Conservation (phyloP, 1,140 invertebrate genomes). For the Euglossa dilemma region DNA sequence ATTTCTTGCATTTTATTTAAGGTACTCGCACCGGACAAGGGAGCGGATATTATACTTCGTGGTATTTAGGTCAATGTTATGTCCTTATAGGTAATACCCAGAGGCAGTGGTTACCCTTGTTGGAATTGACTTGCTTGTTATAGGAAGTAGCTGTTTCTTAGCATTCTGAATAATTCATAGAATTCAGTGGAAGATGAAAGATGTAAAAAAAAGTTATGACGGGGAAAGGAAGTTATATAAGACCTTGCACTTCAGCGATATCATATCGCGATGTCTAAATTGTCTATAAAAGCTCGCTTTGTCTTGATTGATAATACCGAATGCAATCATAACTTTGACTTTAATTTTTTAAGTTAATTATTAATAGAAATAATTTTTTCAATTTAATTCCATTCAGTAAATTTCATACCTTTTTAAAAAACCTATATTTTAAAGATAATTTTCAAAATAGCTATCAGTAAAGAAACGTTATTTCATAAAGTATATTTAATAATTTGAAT, state of each 20-base stretch:
- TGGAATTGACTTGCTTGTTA: conserved; percentile 17
- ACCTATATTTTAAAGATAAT: neutral
- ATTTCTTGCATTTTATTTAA: neutral
- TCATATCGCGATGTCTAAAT: neutral
- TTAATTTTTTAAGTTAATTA: neutral
- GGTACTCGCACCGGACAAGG: conserved; percentile 39
- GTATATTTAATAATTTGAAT: neutral
- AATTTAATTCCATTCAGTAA: neutral
- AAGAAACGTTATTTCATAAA: neutral
- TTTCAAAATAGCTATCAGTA: neutral
- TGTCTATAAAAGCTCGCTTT: neutral
- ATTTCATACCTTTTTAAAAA: neutral
- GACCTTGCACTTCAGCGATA: neutral
- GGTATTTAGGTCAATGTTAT: conserved; percentile 77
- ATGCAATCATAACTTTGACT: neutral
- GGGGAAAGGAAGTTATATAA: neutral
- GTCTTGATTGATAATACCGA: neutral
- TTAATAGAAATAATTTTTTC: neutral
- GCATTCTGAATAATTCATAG: neutral
- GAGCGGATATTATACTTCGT: conserved; percentile 51
- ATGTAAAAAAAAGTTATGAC: neutral
- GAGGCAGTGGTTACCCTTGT: conserved; percentile 75
- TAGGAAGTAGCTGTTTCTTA: conserved; percentile 39
- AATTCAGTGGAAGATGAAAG: neutral
- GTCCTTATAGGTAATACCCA: conserved; percentile 66